Evolutionary conservation across 1,140 invertebrate species (phyloP), one percentile per base, ranked within the genome.

Genomic region (Drosophila pruinosa): DNA sequence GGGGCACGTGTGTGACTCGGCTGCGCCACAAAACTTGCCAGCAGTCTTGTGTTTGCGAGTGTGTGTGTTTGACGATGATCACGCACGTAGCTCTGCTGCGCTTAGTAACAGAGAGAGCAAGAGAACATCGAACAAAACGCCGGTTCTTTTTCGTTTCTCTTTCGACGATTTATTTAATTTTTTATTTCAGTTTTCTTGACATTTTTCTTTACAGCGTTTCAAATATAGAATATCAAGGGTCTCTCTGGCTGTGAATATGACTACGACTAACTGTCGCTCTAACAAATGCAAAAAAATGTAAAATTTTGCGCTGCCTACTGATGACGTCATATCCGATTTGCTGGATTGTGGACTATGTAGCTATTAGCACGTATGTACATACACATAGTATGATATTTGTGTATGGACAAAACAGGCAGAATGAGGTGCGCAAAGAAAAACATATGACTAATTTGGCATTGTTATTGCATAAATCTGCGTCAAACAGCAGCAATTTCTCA

Each of bases 211-310:
- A 83, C 80, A 83, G 80, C 63, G 31, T 89, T 89, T 82, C 86
- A 89, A 89, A 86, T 89, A 77, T 89, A 89, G 86, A 89, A 89
- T 86, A 89, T 79, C 86, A 90, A 86, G 86, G 86, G 83, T 68
- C 82, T 82, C 82, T 82, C 62, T 64, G 26, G 34, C 58, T 47
- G 17, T 50, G 14, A 73, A 62, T 67, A 80, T 63, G 73, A 85
- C 56, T 6, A 54, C 41, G 48, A 50, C 54, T 67, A 64, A 41
- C 68, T 71, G 68, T 50, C 57, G 54, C 52, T 41, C 74, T 68
- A 34, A 69, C 53, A 58, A 65, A 36, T 54, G 24, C 54, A 61
- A 80, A 53, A 50, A 65, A 70, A 81, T 62, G 48, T 67, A 64
- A 63, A 67, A 62, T 62, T 68, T 79, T 38, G 34, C 65, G 54